phyloP scores from a whole-genome alignment of 1,140 invertebrate species.

The Thaumatotibia leucotreta region DNA sequence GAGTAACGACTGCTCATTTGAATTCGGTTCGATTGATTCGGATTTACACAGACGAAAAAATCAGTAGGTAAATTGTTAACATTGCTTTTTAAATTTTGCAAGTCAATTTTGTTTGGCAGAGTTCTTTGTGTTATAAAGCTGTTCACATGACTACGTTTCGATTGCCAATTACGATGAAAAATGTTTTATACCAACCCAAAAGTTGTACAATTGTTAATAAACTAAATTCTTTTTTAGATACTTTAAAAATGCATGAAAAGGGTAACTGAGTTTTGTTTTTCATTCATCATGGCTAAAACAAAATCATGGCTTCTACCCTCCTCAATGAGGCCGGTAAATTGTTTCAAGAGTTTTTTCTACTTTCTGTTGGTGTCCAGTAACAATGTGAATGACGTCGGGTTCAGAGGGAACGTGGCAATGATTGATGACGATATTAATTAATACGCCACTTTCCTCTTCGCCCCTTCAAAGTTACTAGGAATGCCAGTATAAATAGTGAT shows the following conservation, averaged over 20 bases:
- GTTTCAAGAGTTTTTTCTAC: slow-evolving; percentile 25
- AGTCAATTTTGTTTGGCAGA: neutral
- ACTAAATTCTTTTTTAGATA: neutral
- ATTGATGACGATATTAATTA: slow-evolving; percentile 72
- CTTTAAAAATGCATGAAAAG: neutral
- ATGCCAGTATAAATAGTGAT: slow-evolving; percentile 22
- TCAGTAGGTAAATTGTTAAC: neutral
- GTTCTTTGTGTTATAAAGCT: neutral
- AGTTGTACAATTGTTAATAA: neutral
- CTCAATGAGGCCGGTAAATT: slow-evolving; percentile 3
- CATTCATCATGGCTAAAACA: neutral
- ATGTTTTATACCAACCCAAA: neutral
- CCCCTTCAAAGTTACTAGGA: slow-evolving; percentile 38
- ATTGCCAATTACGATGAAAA: neutral
- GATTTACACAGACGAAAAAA: neutral
- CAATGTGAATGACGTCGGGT: slow-evolving; percentile 61
- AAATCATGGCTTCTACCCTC: slow-evolving; percentile 3
- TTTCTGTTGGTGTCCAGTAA: slow-evolving; percentile 46
- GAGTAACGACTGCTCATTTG: slow-evolving; percentile 5
- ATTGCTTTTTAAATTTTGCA: neutral
- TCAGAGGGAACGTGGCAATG: slow-evolving; percentile 54
- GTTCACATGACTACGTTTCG: neutral
- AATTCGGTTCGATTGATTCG: slow-evolving; percentile 5
- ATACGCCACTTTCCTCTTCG: slow-evolving; percentile 59
- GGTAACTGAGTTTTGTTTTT: neutral